These are phyloP conservation scores for Heliconius charithonia DNA, from an alignment of 2,888 invertebrate genomes.

Conservation along the genomic window DNA sequence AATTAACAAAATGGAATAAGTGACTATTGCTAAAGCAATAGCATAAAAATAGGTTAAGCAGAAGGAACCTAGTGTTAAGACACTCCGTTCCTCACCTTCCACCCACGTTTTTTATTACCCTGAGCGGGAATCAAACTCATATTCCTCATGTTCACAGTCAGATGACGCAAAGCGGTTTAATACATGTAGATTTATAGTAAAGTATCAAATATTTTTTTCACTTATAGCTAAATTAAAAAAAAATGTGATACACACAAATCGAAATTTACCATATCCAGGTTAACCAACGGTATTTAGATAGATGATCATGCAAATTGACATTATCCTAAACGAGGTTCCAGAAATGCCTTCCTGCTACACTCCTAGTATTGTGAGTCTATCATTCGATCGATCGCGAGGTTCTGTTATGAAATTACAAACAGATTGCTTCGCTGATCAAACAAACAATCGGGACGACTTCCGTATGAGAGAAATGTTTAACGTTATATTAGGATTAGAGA, in stretches of 20 bases:
- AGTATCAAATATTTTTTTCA: too few relatives aligned
- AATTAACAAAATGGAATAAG: background rate
- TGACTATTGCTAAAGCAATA: background rate
- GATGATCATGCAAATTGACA: constrained; percentile 22
- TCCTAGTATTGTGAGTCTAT: constrained; percentile 33
- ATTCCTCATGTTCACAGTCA: too few relatives aligned
- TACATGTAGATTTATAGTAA: too few relatives aligned
- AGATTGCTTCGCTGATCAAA: constrained; percentile 47
- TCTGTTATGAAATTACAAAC: constrained; percentile 45
- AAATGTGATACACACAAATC: background rate
- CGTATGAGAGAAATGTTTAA: constrained; percentile 31
- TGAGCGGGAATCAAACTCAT: too few relatives aligned
- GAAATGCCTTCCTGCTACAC: constrained; percentile 24
- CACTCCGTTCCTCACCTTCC: background rate
- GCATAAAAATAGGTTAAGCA: background rate
- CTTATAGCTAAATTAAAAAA: too few relatives aligned
- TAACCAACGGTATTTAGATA: constrained; percentile 13
- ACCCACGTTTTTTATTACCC: background rate
- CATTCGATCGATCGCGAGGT: constrained; percentile 40
- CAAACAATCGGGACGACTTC: constrained; percentile 37
- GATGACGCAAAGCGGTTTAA: too few relatives aligned
- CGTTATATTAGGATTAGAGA: constrained; percentile 16
- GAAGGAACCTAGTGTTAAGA: background rate
- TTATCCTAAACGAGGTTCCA: constrained; percentile 24
- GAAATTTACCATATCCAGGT: constrained; percentile 1